Evolutionary conservation across 2,888 invertebrate species (phyloP).

Genomic region (Diachrysia chrysitis): DNA sequence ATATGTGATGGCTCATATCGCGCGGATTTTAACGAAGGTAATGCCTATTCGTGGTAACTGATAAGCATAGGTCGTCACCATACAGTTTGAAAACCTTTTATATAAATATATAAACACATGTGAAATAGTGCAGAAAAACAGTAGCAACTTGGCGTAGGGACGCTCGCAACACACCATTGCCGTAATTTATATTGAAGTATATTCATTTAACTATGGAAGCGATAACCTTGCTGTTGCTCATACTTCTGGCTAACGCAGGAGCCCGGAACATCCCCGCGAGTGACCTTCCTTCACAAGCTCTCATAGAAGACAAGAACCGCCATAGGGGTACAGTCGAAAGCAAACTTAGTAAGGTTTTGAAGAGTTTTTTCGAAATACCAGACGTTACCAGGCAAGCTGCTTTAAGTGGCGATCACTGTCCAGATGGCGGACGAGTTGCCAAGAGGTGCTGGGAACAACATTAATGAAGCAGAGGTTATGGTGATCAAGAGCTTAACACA

Average conservation of each 20-base stretch:
- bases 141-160: not conserved
- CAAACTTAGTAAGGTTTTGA: not conserved
- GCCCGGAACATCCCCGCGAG: not conserved
- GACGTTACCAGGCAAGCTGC: not conserved
- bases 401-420: not conserved
- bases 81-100: not conserved
- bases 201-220: not conserved
- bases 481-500: not conserved
- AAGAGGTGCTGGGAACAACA: not conserved
- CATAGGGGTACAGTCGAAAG: not conserved
- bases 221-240: not conserved
- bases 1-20: not conserved
- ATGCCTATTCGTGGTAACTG: not conserved
- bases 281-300: not conserved
- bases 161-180: not conserved
- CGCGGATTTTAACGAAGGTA: not conserved
- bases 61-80: not conserved
- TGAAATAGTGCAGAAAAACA: not conserved
- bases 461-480: not conserved
- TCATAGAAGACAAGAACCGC: not conserved
- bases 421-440: not conserved
- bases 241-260: not conserved
- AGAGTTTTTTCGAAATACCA: no score
- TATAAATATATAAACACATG: not conserved
- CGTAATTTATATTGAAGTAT: not conserved